Evolutionary conservation across 1,140 invertebrate species (phyloP).

Genomic region (Rhizoglyphus robini): DNA sequence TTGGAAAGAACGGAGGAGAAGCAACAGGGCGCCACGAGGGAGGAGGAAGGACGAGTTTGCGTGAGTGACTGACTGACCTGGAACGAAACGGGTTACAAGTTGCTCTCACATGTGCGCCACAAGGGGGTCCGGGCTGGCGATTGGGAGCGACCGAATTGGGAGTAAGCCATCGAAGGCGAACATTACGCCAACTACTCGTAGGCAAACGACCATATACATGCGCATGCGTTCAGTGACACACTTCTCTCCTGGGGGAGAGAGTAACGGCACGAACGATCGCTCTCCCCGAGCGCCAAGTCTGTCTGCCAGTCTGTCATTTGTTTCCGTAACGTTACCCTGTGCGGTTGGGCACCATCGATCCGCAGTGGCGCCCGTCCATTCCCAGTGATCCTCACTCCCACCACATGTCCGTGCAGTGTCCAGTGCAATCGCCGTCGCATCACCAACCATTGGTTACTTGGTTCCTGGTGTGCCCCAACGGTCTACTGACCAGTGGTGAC

Average conservation of each 20-base stretch:
- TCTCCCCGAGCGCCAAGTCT: not conserved
- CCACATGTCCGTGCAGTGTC: no score
- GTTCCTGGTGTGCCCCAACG: no score
- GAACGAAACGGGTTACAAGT: not conserved
- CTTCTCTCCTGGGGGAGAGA: not conserved
- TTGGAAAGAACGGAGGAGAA: not conserved
- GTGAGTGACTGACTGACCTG: not conserved
- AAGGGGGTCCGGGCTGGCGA: not conserved
- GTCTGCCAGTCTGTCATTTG: not conserved
- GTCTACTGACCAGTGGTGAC: no score
- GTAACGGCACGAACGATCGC: conserved; percentile 3
- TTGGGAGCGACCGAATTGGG: conserved; percentile 3
- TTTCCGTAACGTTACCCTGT: conserved; percentile 18
- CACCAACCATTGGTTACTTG: no score
- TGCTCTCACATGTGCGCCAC: not conserved
- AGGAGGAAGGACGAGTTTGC: not conserved
- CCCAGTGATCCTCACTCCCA: not conserved
- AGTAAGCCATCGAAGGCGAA: not conserved
- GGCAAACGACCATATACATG: not conserved
- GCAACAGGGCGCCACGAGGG: not conserved
- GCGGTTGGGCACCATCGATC: not conserved
- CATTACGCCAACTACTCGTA: no score
- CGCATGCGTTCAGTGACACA: not conserved
- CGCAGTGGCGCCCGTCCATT: no score
- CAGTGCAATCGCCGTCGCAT: no score